phyloP scores from a whole-genome alignment of 2,888 invertebrate species.

The Leptinotarsa tumamoca region DNA sequence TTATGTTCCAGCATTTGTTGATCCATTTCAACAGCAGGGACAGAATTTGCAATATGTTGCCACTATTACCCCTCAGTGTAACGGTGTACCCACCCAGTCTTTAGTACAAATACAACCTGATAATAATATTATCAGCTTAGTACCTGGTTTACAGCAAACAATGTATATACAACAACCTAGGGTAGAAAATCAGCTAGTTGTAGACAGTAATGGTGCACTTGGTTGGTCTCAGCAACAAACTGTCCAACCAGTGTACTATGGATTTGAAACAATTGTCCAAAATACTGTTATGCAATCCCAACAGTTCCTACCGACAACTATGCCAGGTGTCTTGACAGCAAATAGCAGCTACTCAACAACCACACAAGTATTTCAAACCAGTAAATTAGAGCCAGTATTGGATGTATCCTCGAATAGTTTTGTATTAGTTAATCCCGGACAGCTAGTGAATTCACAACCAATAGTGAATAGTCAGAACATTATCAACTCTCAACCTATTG shows the following conservation, averaged over 20 bases:
- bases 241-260: constrained; percentile 77
- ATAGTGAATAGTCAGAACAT: constrained; percentile 43
- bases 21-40: constrained; percentile 77
- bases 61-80: constrained; percentile 73
- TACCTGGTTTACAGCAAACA: constrained; percentile 62
- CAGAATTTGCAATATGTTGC: constrained; percentile 84
- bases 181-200: constrained; percentile 61
- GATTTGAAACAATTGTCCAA: constrained; percentile 87
- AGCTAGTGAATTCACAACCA: constrained; percentile 64
- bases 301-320: constrained; percentile 84
- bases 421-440: constrained; percentile 76
- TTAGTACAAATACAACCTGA: constrained; percentile 69
- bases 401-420: constrained; percentile 79
- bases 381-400: constrained; percentile 85
- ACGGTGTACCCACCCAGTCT: constrained; percentile 57
- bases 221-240: constrained; percentile 65
- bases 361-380: constrained; percentile 87
- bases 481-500: constrained; percentile 39
- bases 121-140: constrained; percentile 62
- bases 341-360: constrained; percentile 88
- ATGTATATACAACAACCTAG: constrained; percentile 63
- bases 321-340: constrained; percentile 83
- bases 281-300: constrained; percentile 92
- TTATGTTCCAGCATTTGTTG: constrained; percentile 75
- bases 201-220: constrained; percentile 64